Percentiles rank a stretch among this genome's conserved stretches.
These are phyloP conservation scores for Theodoxus fluviatilis DNA, from an alignment of 2,888 invertebrate species.

Conservation along the genomic window DNA sequence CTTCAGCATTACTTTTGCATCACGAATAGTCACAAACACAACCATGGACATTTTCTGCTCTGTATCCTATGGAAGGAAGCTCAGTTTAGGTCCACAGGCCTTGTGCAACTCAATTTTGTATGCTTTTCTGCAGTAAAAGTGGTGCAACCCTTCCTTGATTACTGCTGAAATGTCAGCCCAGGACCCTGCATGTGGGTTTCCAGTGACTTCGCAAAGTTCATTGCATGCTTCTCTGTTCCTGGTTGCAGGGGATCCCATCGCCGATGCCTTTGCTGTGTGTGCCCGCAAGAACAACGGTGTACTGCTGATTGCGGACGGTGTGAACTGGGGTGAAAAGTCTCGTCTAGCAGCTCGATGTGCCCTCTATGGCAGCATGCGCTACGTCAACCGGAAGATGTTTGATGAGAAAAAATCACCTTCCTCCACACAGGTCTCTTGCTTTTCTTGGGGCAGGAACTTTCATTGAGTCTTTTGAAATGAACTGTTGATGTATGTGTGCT, in stretches of 20 bases:
- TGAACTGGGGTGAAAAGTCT: constrained; percentile 90
- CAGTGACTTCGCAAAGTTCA: neutral
- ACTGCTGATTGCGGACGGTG: constrained; percentile 85
- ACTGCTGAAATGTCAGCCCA: neutral
- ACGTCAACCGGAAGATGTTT: constrained; percentile 72
- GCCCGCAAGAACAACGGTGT: constrained; percentile 75
- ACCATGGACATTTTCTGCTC: neutral
- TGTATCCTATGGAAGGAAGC: too few relatives aligned
- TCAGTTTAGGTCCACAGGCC: too few relatives aligned
- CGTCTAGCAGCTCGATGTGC: constrained; percentile 85
- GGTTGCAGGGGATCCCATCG: constrained; percentile 81
- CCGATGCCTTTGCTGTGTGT: constrained; percentile 83
- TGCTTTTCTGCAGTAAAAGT: neutral
- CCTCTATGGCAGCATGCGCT: constrained; percentile 83
- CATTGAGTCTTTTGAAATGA: too few relatives aligned
- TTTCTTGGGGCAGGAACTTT: too few relatives aligned
- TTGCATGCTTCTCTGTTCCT: too few relatives aligned
- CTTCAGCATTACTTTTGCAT: too few relatives aligned
- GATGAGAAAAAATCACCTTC: constrained; percentile 52
- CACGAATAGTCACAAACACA: too few relatives aligned
- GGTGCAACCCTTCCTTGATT: neutral
- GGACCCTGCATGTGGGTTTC: neutral
- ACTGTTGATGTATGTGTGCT: too few relatives aligned
- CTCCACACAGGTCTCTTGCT: constrained; percentile 64
- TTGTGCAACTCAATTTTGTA: neutral